Conservation (phyloP, 2,888 invertebrate species). For the Apodemia mormo region DNA sequence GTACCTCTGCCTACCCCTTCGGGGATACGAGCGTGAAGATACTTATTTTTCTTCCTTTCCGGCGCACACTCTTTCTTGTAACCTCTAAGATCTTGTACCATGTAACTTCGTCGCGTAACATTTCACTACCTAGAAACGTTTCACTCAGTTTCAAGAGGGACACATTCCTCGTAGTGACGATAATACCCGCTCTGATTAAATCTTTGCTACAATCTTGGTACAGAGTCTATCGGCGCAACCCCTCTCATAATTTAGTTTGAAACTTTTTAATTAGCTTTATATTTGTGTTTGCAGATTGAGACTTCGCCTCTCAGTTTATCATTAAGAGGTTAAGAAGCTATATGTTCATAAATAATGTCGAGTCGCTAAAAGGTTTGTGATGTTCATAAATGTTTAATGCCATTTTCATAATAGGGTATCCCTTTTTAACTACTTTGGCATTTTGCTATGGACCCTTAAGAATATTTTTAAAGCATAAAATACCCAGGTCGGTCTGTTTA, state of each 20-base stretch:
- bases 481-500: not conserved
- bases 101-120: constrained; percentile 41
- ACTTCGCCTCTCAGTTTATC: constrained; percentile 72
- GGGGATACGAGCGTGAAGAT: too few species aligned
- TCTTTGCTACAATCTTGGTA: constrained; percentile 75
- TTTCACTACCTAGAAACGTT: constrained; percentile 38
- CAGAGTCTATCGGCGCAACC: constrained; percentile 72
- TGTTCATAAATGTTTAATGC: constrained; percentile 13
- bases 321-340: constrained; percentile 72
- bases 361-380: constrained; percentile 14
- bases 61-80: not conserved
- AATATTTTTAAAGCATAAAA: too few species aligned
- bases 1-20: too few species aligned
- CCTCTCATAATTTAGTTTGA: constrained; percentile 81
- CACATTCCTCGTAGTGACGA: constrained; percentile 56
- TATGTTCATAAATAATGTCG: constrained; percentile 59
- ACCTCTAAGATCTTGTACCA: constrained; percentile 30
- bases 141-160: constrained; percentile 39
- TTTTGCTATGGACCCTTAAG: not conserved
- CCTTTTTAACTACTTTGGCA: not conserved
- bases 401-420: constrained; percentile 10
- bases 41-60: constrained; percentile 38
- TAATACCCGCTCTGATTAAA: constrained; percentile 69
- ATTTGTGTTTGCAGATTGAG: constrained; percentile 82
- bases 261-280: constrained; percentile 83